Evolutionary conservation across 1,140 invertebrate species (phyloP).

Genomic region (Cherax destructor): DNA sequence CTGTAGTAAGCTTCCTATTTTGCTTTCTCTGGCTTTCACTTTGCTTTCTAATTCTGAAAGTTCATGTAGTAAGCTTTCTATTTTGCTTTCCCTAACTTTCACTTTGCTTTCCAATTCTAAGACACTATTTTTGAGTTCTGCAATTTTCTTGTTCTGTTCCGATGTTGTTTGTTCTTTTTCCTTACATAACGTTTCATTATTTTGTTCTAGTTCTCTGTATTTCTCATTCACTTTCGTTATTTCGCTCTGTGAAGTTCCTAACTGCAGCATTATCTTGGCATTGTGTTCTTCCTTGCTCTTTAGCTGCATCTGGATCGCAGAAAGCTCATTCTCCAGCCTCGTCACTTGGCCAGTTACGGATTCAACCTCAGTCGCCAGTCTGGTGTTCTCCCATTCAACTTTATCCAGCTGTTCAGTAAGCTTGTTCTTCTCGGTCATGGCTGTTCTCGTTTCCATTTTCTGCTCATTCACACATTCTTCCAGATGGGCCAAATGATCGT

Average conservation of each 20-base stretch:
- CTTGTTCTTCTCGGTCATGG: constrained; percentile 35
- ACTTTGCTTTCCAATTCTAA: not conserved
- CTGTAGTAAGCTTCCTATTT: constrained; percentile 36
- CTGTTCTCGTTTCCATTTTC: constrained; percentile 27
- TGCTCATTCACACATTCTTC: constrained; percentile 17
- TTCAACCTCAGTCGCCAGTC: constrained; percentile 10
- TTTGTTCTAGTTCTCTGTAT: constrained; percentile 33
- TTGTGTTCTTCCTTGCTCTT: constrained; percentile 4
- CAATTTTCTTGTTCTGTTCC: constrained; percentile 30
- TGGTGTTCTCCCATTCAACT: constrained; percentile 13
- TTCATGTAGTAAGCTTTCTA: constrained; percentile 21
- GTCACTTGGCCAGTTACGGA: not conserved
- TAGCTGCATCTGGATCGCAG: not conserved
- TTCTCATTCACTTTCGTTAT: constrained; percentile 29
- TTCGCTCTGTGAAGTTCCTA: constrained; percentile 24
- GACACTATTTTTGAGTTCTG: constrained; percentile 4
- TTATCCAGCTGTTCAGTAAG: constrained; percentile 19
- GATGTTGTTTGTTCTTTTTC: constrained; percentile 14
- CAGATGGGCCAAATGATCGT: constrained; percentile 4
- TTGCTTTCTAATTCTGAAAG: constrained; percentile 1
- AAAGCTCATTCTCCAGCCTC: not conserved
- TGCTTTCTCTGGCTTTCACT: constrained; percentile 27
- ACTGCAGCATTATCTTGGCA: not conserved
- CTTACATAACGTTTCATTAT: constrained; percentile 32
- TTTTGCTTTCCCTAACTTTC: constrained; percentile 27